Conservation (phyloP, 2,113 vertebrate genomes). For the Anarrhichthys ocellatus region DNA sequence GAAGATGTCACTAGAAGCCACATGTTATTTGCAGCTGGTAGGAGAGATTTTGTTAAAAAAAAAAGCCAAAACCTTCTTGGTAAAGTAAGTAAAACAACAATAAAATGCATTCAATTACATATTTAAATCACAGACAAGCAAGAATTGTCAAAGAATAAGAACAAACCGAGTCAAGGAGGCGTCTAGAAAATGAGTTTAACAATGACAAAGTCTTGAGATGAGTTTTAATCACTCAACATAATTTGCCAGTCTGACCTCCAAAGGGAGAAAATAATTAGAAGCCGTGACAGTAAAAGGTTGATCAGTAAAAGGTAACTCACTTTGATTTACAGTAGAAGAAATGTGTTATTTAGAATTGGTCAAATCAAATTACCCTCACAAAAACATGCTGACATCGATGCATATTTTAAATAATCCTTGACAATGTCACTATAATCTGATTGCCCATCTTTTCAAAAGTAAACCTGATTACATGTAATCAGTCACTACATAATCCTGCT, state of each 20-base stretch:
- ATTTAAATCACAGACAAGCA: neutral
- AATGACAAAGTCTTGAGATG: neutral
- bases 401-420: neutral
- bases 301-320: neutral
- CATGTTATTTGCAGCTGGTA: neutral
- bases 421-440: neutral
- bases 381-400: neutral
- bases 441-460: neutral
- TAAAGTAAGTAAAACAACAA: neutral
- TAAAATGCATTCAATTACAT: neutral
- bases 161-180: neutral
- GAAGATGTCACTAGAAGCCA: neutral
- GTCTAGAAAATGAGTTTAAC: neutral
- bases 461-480: neutral
- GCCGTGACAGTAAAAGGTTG: neutral
- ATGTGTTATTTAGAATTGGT: neutral
- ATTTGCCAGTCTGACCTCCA: neutral
- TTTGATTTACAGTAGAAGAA: neutral
- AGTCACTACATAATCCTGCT: neutral
- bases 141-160: neutral
- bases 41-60: neutral
- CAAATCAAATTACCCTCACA: too few relatives aligned
- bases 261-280: neutral
- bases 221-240: neutral
- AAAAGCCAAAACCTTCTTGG: neutral